Evolutionary conservation across 35 echinoderm and acorn worm species (phyloP), one percentile per base, ranked within the genome.

Genomic region (Lytechinus variegatus): DNA sequence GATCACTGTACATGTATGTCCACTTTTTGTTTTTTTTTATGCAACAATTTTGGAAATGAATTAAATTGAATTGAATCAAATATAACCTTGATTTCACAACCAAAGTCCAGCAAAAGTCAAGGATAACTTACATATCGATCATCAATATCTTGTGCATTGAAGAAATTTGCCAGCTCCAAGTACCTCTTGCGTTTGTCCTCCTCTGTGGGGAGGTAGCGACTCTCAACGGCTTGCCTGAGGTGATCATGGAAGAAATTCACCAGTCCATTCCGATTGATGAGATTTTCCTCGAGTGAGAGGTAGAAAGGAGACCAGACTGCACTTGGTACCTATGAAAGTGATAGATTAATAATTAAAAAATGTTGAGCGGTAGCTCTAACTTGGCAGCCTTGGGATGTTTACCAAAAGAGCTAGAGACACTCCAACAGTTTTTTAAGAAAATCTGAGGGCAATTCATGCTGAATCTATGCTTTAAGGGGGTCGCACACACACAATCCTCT

Each of bases 231-330:
- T 92, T 97, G 98, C n/a, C 97, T 94, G 11, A 99, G 92, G 86
- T 99, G 97, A 71, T 99, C 98, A 52, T 99, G 98, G 93, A 99
- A 99, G 98, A 99, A 99, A 87, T 99, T 99, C 56, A 99, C 29
- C n/a, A 97, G 95, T 9, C 98, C 98, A 79, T 99, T 99, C 7
- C 98, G 95, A 87, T 99, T 99, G 71, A 99, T 94, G 0, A 99
- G 95, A 95, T 99, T 99, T 54, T 99, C 98, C 61, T 99, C 98
- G 24, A 99, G 93, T 0, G 98, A 99, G 8, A 99, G 92, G 87
- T 96, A 99, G 94, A 99, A 99, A 1, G 98, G 98, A 52, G 96
- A 99, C 98, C 98, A 99, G 5, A 97, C 89, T 54, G 29, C 51
- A 54, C 95, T 95, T 54, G 96, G 95, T 12, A 99, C 94, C 98